phyloP scores from a whole-genome alignment of 2,888 invertebrate species.

The Aphrophora alni region DNA sequence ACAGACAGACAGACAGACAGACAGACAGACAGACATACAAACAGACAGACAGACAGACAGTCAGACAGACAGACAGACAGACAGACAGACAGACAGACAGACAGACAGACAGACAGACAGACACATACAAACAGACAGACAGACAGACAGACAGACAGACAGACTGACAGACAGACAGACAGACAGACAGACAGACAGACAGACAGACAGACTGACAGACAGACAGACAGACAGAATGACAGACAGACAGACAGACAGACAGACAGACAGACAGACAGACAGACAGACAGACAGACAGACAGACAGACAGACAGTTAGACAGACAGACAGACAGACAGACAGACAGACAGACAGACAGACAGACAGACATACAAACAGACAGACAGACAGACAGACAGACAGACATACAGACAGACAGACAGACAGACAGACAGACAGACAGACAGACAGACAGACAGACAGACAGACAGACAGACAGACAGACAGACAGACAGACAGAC shows the following conservation, averaged over 20 bases:
- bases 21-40: too few relatives aligned
- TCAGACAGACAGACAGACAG: slow-evolving; percentile 36
- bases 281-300: slow-evolving; percentile 32
- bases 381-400: too few relatives aligned
- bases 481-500: slow-evolving; percentile 4
- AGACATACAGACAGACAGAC: too few relatives aligned
- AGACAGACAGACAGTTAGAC: slow-evolving; percentile 27
- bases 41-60: slow-evolving; percentile 35
- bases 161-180: slow-evolving; percentile 36
- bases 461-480: not conserved
- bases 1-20: slow-evolving; percentile 37
- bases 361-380: too few relatives aligned
- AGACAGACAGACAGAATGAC: too few relatives aligned
- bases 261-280: slow-evolving; percentile 38
- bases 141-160: slow-evolving; percentile 38
- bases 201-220: slow-evolving; percentile 40
- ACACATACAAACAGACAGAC: too few relatives aligned
- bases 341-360: slow-evolving; percentile 15
- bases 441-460: not conserved
- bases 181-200: slow-evolving; percentile 32
- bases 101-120: slow-evolving; percentile 40
- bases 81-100: slow-evolving; percentile 35
- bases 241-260: slow-evolving; percentile 40
- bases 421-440: too few relatives aligned
- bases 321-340: too few relatives aligned